Conservation (phyloP, 2,797 vertebrate species). For the Chaetophractus vellerosus region DNA sequence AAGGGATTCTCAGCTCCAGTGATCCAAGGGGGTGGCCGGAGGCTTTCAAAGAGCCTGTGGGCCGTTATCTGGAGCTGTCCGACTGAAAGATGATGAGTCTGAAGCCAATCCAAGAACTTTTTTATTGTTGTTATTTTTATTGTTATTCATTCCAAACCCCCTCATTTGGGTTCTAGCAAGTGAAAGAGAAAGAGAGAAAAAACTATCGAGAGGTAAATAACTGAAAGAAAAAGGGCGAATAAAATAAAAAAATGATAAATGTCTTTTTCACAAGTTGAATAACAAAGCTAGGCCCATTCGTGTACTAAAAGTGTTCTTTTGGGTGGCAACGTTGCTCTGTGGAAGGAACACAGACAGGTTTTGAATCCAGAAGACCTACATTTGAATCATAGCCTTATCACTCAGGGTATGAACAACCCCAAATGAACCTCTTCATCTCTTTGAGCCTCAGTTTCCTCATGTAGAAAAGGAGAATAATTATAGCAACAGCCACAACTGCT, state of each 20-base stretch:
- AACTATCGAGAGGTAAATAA: background rate
- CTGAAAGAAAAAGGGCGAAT: background rate
- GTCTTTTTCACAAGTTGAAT: background rate
- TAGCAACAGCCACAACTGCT: background rate
- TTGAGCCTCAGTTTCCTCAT: background rate
- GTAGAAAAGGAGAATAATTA: background rate
- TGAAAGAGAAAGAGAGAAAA: background rate
- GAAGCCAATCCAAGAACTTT: background rate
- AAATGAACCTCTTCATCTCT: background rate
- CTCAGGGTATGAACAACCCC: background rate
- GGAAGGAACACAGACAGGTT: background rate
- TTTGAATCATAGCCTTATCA: background rate
- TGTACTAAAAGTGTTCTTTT: background rate
- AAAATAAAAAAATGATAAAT: background rate
- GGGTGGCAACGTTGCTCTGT: background rate
- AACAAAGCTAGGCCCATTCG: background rate
- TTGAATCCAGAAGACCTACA: background rate
- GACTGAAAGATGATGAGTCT: background rate
- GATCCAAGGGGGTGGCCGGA: background rate
- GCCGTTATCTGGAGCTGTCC: background rate
- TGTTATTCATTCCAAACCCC: background rate
- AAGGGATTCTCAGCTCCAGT: background rate
- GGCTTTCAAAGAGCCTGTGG: background rate
- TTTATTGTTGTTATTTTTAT: conserved; percentile 31
- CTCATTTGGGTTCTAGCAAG: background rate